These are phyloP conservation scores for Ochlodes sylvanus DNA, from an alignment of 2,888 invertebrate genomes.

Conservation along the genomic window DNA sequence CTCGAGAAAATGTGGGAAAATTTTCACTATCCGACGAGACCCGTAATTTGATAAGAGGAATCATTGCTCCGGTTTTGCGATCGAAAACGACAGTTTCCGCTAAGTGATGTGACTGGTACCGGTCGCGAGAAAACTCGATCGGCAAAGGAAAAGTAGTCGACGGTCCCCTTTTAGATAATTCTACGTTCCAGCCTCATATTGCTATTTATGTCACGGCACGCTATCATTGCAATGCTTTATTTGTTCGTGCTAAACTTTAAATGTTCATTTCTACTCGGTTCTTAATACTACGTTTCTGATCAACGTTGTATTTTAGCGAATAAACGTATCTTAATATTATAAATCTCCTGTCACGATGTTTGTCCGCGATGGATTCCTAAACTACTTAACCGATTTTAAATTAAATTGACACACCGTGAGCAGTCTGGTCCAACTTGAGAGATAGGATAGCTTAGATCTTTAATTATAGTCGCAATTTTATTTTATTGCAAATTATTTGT, in stretches of 20 bases:
- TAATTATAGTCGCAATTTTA: too few species aligned
- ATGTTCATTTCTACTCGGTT: not conserved
- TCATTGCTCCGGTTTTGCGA: constrained; percentile 72
- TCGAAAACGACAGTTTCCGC: constrained; percentile 83
- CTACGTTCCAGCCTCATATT: constrained; percentile 48
- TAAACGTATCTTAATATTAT: too few species aligned
- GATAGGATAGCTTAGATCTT: too few species aligned
- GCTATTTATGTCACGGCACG: constrained; percentile 51
- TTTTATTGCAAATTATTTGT: too few species aligned
- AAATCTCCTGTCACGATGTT: too few species aligned
- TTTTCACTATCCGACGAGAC: constrained; percentile 76
- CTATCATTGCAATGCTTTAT: constrained; percentile 40
- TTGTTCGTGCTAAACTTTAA: not conserved
- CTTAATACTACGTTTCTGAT: not conserved
- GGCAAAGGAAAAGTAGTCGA: constrained; percentile 71
- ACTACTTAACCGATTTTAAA: too few species aligned
- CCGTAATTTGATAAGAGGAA: constrained; percentile 81
- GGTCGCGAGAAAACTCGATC: constrained; percentile 75
- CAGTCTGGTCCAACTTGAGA: too few species aligned
- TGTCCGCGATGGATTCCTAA: too few species aligned
- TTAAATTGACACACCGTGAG: too few species aligned
- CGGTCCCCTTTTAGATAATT: constrained; percentile 66
- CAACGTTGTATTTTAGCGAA: too few species aligned
- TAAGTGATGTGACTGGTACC: constrained; percentile 71
- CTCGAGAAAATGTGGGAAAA: constrained; percentile 82